Evolutionary conservation across 2,797 vertebrate species (phyloP).

Genomic region (Arctocebus calabarensis): DNA sequence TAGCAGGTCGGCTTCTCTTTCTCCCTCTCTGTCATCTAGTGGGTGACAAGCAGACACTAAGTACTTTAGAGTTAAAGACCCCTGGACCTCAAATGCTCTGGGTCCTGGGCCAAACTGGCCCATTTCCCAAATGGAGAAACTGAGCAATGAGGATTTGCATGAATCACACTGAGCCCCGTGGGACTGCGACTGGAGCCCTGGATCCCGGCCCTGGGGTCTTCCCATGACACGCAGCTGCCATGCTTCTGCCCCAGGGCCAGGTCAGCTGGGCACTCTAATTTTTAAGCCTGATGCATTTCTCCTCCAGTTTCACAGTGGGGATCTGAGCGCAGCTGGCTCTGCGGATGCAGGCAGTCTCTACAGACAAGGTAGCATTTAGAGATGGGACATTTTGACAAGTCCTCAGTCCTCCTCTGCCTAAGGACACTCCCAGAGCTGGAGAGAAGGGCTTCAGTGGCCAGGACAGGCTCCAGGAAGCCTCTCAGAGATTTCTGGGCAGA

Average conservation of each 20-base stretch:
- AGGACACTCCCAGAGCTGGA: rapidly evolving
- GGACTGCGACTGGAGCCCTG: rapidly evolving
- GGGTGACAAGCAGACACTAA: neutral
- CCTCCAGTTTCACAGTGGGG: neutral
- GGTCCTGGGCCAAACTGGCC: neutral
- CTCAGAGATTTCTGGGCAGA: rapidly evolving
- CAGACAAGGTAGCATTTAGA: neutral
- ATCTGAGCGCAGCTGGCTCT: neutral
- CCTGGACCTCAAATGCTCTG: neutral
- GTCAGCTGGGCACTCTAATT: rapidly evolving
- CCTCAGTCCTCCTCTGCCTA: rapidly evolving
- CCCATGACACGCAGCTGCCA: neutral
- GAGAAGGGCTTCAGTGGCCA: rapidly evolving
- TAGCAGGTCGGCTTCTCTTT: no score
- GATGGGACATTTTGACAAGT: rapidly evolving
- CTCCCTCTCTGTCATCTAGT: no score
- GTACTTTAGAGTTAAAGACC: neutral
- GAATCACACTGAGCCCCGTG: rapidly evolving
- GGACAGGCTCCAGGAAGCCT: neutral
- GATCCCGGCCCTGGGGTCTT: neutral
- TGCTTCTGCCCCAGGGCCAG: rapidly evolving
- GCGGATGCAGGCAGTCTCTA: rapidly evolving
- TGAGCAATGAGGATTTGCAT: rapidly evolving
- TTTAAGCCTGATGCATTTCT: rapidly evolving
- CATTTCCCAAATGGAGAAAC: neutral